Evolutionary conservation across 2,113 vertebrate genomes (phyloP).

Genomic region (Marmota monax): DNA sequence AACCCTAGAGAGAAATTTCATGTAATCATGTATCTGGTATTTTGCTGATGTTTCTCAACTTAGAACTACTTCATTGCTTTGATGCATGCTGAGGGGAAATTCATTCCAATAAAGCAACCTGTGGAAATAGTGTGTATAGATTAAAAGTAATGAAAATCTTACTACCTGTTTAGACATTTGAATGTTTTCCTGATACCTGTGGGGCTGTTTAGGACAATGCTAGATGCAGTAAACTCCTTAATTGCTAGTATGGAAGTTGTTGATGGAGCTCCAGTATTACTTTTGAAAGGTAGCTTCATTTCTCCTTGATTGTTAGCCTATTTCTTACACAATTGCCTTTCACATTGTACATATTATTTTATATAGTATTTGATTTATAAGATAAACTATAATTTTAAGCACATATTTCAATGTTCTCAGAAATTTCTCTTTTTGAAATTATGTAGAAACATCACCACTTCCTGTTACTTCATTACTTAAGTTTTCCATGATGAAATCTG

Average conservation of each 20-base stretch:
- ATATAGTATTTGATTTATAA: not conserved
- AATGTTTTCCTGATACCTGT: not conserved
- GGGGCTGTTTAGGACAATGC: not conserved
- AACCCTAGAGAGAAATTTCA: not conserved
- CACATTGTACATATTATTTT: not conserved
- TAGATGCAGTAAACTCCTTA: not conserved
- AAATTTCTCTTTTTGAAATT: conserved; percentile 9
- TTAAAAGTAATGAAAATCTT: not conserved
- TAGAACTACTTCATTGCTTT: not conserved
- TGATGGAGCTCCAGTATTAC: not conserved
- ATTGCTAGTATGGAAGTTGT: not conserved
- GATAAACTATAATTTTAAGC: not conserved
- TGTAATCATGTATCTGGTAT: not conserved
- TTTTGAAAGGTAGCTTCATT: conserved; percentile 16
- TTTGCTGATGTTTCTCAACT: not conserved
- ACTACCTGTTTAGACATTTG: not conserved
- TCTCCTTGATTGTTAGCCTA: not conserved
- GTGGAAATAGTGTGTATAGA: not conserved
- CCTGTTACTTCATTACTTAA: not conserved
- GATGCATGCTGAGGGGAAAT: not conserved
- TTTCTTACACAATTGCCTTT: not conserved
- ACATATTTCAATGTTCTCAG: not conserved
- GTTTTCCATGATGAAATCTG: not conserved
- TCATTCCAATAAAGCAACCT: not conserved
- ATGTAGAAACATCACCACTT: not conserved